phyloP scores from a whole-genome alignment of 2,113 vertebrate species.

The Calonectris borealis region DNA sequence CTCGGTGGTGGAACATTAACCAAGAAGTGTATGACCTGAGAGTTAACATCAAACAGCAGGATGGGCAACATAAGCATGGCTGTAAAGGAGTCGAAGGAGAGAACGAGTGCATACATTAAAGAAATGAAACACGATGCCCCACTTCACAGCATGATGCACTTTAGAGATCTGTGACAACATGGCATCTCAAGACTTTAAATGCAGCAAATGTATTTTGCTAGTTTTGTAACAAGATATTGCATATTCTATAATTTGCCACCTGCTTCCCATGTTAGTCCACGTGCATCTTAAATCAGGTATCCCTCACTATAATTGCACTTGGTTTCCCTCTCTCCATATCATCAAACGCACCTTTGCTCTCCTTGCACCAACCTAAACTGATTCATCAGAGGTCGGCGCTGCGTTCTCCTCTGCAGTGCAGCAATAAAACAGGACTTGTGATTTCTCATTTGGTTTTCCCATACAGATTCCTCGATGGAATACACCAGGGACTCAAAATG shows the following conservation, averaged over 20 bases:
- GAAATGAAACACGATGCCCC: background rate
- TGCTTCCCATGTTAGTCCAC: background rate
- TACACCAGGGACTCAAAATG: background rate
- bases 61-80: background rate
- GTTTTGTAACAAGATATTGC: slow-evolving; percentile 18
- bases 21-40: background rate
- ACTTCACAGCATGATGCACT: background rate
- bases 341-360: background rate
- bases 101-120: background rate
- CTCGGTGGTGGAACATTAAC: background rate
- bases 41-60: background rate
- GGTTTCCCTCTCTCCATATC: slow-evolving; percentile 1
- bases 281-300: slow-evolving; percentile 34
- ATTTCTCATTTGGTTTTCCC: slow-evolving; percentile 6
- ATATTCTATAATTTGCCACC: slow-evolving; percentile 46
- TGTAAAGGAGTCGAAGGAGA: background rate
- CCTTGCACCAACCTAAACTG: background rate
- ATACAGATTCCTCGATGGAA: background rate
- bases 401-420: background rate
- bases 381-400: background rate
- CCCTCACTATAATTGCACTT: background rate
- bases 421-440: background rate
- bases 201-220: background rate
- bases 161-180: background rate
- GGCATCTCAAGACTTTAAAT: background rate